These are phyloP conservation scores for Oncorhynchus keta DNA, from an alignment of 2,113 vertebrate species.

Conservation along the genomic window DNA sequence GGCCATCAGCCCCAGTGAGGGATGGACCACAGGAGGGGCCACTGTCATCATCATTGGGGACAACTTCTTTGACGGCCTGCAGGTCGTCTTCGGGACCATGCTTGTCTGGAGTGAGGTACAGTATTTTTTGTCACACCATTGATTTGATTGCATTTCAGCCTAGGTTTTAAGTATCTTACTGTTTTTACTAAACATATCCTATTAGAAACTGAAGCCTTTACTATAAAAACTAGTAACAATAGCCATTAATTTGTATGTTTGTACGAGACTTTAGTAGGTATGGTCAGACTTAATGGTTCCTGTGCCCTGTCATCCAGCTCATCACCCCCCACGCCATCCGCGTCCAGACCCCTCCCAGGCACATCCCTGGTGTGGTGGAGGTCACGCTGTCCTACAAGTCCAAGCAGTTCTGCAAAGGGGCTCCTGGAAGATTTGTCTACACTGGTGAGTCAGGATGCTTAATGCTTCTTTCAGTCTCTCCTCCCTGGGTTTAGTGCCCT, in stretches of 20 bases:
- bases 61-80: conserved; percentile 99
- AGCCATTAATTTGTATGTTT: neutral
- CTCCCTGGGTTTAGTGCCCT: neutral
- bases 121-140: neutral
- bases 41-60: conserved; percentile 99
- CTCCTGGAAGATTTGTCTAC: conserved; percentile 96
- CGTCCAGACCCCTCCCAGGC: conserved; percentile 95
- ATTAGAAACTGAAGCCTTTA: neutral
- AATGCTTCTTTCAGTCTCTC: conserved; percentile 8
- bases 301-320: conserved; percentile 76
- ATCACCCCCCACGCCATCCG: conserved; percentile 98
- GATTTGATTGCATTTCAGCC: neutral
- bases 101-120: conserved; percentile 97
- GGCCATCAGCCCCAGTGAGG: conserved; percentile 99
- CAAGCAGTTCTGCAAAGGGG: conserved; percentile 99
- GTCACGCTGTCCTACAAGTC: conserved; percentile 99
- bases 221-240: neutral
- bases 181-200: too few relatives aligned
- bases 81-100: conserved; percentile 99
- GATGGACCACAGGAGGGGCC: conserved; percentile 98
- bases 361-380: conserved; percentile 98
- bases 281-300: neutral
- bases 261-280: neutral
- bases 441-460: conserved; percentile 81
- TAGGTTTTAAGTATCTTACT: too few relatives aligned